Percentiles rank a stretch among this genome's conserved stretches.
Evolutionary conservation across 1,140 invertebrate species (phyloP).

Genomic region (Acyrthosiphon pisum): DNA sequence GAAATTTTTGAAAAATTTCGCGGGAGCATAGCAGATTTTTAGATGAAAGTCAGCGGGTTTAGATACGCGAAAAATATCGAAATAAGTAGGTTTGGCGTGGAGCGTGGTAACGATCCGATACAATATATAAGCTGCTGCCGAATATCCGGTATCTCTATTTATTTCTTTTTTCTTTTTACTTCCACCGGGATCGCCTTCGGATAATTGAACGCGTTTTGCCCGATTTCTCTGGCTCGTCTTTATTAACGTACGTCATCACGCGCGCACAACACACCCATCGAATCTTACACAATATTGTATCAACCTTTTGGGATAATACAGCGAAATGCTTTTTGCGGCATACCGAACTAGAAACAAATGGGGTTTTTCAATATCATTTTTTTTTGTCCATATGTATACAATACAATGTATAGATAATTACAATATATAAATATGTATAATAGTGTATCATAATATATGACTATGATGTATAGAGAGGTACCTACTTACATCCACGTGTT

Average conservation of each 20-base stretch:
- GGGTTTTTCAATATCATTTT: not conserved
- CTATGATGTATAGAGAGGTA: too few species aligned
- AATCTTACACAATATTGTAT: not conserved
- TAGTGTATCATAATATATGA: too few species aligned
- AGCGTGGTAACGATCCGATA: not conserved
- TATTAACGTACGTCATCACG: constrained; percentile 1
- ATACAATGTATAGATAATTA: not conserved
- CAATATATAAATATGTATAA: not conserved
- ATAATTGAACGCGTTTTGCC: not conserved
- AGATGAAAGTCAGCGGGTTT: not conserved
- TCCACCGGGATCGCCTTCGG: not conserved
- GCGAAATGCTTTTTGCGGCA: not conserved
- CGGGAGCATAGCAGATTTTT: not conserved
- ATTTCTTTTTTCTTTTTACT: not conserved
- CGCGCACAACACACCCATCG: not conserved
- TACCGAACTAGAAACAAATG: not conserved
- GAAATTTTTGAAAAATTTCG: not conserved
- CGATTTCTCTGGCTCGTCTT: not conserved
- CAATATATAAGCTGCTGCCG: not conserved
- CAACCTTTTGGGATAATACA: not conserved
- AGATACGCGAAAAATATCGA: not conserved
- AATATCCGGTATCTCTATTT: not conserved
- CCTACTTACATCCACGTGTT: too few species aligned
- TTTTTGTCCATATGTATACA: not conserved
- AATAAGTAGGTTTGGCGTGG: not conserved